Conservation (phyloP, 2,113 vertebrate species). For the Hiodon alosoides region DNA sequence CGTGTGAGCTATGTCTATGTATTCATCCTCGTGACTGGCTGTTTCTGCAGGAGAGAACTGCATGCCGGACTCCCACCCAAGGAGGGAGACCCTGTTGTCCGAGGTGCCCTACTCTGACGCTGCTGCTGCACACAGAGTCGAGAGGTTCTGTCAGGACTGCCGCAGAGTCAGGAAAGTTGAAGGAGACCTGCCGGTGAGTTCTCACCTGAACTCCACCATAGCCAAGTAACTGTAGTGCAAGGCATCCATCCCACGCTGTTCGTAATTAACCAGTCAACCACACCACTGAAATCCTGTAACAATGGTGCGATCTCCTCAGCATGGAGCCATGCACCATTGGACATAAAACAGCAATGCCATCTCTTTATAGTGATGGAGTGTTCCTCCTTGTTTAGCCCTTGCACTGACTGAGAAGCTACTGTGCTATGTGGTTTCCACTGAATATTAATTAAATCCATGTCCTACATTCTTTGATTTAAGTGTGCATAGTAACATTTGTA, state of each 20-base stretch:
- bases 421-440: too few relatives aligned
- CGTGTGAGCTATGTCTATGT: background rate
- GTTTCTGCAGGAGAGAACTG: slow-evolving; percentile 19
- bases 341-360: background rate
- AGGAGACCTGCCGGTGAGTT: slow-evolving; percentile 71
- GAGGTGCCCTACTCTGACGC: slow-evolving; percentile 85
- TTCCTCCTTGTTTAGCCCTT: background rate
- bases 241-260: too few relatives aligned
- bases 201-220: background rate
- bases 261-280: too few relatives aligned
- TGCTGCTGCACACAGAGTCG: slow-evolving; percentile 59
- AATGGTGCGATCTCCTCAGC: too few relatives aligned
- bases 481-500: too few relatives aligned
- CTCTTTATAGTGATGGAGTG: background rate
- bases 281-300: too few relatives aligned
- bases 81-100: slow-evolving; percentile 62
- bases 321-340: background rate
- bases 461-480: too few relatives aligned
- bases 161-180: slow-evolving; percentile 69
- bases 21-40: background rate
- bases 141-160: slow-evolving; percentile 62
- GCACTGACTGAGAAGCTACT: background rate
- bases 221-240: too few relatives aligned
- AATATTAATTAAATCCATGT: too few relatives aligned
- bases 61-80: slow-evolving; percentile 40